Evolutionary conservation across 2,113 vertebrate species (phyloP).

Genomic region (Chaenogobius annularis): DNA sequence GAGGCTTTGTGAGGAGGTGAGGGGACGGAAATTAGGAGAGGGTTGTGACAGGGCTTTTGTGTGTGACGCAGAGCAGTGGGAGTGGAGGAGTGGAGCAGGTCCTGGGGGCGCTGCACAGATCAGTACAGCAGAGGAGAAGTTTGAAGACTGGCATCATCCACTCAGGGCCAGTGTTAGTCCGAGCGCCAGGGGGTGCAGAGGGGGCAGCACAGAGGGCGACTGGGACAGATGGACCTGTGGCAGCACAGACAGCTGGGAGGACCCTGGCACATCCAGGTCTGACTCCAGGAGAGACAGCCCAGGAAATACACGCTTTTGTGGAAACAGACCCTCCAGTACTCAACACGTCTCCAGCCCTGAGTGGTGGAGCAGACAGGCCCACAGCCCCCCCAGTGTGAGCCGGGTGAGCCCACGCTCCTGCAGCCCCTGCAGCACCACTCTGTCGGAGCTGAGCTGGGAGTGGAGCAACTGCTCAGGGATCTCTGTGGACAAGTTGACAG

Average conservation of each 20-base stretch:
- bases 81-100: conserved; percentile 48
- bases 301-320: conserved; percentile 22
- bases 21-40: conserved; percentile 26
- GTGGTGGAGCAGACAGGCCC: conserved; percentile 55
- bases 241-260: conserved; percentile 72
- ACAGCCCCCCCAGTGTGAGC: conserved; percentile 40
- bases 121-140: conserved; percentile 33
- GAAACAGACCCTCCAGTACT: conserved; percentile 34
- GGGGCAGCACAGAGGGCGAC: conserved; percentile 47
- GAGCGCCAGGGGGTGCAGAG: conserved; percentile 35
- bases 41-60: conserved; percentile 43
- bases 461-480: conserved; percentile 65
- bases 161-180: conserved; percentile 51
- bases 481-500: conserved; percentile 18
- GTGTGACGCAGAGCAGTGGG: conserved; percentile 59
- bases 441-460: conserved; percentile 75
- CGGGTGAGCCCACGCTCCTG: conserved; percentile 61
- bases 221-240: conserved; percentile 71
- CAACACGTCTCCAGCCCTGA: conserved; percentile 53
- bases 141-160: conserved; percentile 43
- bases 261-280: conserved; percentile 39
- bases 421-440: conserved; percentile 70
- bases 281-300: conserved; percentile 54
- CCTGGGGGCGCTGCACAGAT: conserved; percentile 25
- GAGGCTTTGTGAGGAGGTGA: conserved; percentile 28